These are phyloP conservation scores for Cotesia chilonis DNA, from an alignment of 1,140 invertebrate species.

Conservation along the genomic window DNA sequence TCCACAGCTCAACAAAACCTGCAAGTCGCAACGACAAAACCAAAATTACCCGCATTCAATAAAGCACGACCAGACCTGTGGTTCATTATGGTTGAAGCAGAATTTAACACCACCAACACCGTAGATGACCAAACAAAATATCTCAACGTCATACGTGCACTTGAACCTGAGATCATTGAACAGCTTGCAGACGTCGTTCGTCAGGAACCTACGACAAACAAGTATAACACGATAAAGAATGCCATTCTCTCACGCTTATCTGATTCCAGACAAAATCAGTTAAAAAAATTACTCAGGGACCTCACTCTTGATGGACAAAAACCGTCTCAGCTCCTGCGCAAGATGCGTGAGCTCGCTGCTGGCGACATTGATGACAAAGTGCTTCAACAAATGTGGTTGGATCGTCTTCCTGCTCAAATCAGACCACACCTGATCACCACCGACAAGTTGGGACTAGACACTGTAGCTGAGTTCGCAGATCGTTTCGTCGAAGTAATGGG, in stretches of 20 bases:
- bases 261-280: slow-evolving; percentile 39
- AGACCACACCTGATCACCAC: slow-evolving; percentile 16
- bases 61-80: slow-evolving; percentile 7
- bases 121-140: neutral
- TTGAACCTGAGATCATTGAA: neutral
- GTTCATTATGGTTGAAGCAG: slow-evolving; percentile 10
- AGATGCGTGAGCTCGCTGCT: slow-evolving; percentile 40
- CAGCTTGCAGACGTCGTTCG: slow-evolving; percentile 34
- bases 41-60: neutral
- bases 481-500: slow-evolving; percentile 2
- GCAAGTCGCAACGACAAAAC: neutral
- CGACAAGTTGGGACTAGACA: neutral
- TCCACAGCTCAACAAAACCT: no score
- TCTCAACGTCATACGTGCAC: no score
- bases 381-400: slow-evolving; percentile 39
- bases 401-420: slow-evolving; percentile 36
- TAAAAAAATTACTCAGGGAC: slow-evolving; percentile 43
- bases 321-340: slow-evolving; percentile 45
- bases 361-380: slow-evolving; percentile 33
- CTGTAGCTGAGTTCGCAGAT: slow-evolving; percentile 22
- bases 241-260: slow-evolving; percentile 33
- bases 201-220: slow-evolving; percentile 14
- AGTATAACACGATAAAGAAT: slow-evolving; percentile 34
- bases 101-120: neutral
- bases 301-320: slow-evolving; percentile 44